Base-by-base conservation (phyloP, 2,797 vertebrate species). In the Sarcoramphus papa region DNA sequence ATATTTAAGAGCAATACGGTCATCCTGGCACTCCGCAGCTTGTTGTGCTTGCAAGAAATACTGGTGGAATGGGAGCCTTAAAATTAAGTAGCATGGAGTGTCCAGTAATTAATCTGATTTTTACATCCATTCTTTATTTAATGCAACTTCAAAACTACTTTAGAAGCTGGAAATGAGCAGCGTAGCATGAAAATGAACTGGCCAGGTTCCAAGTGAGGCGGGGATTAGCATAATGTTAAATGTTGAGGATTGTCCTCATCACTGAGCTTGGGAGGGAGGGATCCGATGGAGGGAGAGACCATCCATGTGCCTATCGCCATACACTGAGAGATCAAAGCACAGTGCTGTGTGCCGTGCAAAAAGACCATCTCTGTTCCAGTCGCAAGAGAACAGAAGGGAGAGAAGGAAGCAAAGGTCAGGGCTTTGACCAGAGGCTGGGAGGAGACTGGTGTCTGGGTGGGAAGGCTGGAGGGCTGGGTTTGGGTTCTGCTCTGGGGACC, bases 51-150 rank as follows among this genome's bases (percentile, higher is more conserved):
- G 87, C 85, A 97, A 98, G 96, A 98, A 97, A 98, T 98, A 98
- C 79, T 96, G 94, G 95, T 85, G 97, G 95, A 97, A 97, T 80
- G 96, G 97, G 97, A 98, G 97, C 90, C 96, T 96, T 98, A 98
- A 98, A 98, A 98, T 97, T 98, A 98, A 98, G 93, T 94, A 98
- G 97, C 98, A 98, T 97, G 95, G 95, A 97, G 95, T 98, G 97
- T 97, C 98, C 97, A 97, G 96, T 98, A 98, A 98, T 98, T 98
- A 98, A 98, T 97, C 97, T 97, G 92, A 95, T 95, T 97, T 97
- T 98, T 91, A 98, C 93, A 96, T 92, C 90, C 96, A 90, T 97
- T 97, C 97, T 97, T 98, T 97, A 97, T 97, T 97, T 97, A 98
- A 97, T 94, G 86, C 90, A 97, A 98, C 96, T 98, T 97, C 93